Base-by-base conservation (phyloP, 2,888 invertebrate species). In the Phortica magna region DNA sequence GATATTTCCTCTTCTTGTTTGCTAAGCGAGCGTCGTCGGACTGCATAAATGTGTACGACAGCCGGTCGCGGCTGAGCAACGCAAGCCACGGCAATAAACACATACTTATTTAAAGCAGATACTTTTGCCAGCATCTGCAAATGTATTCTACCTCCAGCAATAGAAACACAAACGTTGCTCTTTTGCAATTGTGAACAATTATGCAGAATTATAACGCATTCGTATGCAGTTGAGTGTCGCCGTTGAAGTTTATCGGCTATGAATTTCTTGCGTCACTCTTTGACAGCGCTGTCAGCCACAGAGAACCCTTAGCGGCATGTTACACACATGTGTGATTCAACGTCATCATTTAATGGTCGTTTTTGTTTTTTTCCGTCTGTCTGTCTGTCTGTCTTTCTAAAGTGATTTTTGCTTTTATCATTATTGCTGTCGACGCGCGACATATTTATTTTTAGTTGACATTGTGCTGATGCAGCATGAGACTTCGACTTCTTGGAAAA, bases 1-100 rank as follows among this genome's bases (percentile, higher is more conserved):
- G 65, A 65, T 65, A 65, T 65, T 39, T 65, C 65, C 65, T 61
- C 61, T 48, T 48, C 7, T 48, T 14, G 9, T 9, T 48, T 14
- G 9, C 10, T 61, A 7, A 61, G 61, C 22, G n/a, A 48, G 48
- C 48, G 48, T 14, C 48, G 48, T 14, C 10, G 7, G 14, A 48
- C 9, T 48, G 48, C 48, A 48, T 14, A 19, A 22, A 61, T 17
- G 10, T 19, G 22, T 6, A 48, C 14, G 9, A 9, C 48, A 14
- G 14, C 48, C 48, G 14, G 9, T 17, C 19, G 22, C 61, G 19
- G 7, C 17, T 61, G 61, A n/a, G 1, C 22, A 22, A 59, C 14
- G 55, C 55, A 12, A 12, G 12, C 61, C 19, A 65, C 39, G 14
- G 59, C 59, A 39, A 65, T 64, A 39, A 64, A 64, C 12, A 39